Evolutionary conservation across 2,113 vertebrate species (phyloP).

Genomic region (Labeo catla): DNA sequence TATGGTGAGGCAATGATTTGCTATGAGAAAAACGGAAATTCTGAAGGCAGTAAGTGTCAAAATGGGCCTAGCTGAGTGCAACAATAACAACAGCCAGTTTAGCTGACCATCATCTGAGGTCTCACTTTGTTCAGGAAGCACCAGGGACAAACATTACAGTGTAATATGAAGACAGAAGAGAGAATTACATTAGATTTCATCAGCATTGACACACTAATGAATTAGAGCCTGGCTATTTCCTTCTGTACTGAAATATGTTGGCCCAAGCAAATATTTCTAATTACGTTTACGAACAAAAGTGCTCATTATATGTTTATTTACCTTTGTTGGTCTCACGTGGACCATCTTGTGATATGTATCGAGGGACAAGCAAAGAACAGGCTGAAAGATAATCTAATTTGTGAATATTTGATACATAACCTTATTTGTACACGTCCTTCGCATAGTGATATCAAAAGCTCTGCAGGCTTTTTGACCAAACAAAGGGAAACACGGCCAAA

Average conservation of each 20-base stretch:
- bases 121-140: slow-evolving; percentile 29
- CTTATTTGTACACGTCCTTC: neutral
- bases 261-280: neutral
- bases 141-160: slow-evolving; percentile 18
- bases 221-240: slow-evolving; percentile 50
- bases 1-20: neutral
- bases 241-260: neutral
- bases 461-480: slow-evolving; percentile 28
- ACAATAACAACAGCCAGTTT: neutral
- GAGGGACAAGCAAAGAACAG: neutral
- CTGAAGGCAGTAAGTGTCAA: neutral
- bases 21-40: neutral
- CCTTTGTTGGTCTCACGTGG: neutral
- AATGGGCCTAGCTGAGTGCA: neutral
- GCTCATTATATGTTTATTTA: neutral
- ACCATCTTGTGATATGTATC: neutral
- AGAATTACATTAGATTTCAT: slow-evolving; percentile 46
- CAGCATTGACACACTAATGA: slow-evolving; percentile 50
- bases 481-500: slow-evolving; percentile 33
- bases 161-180: slow-evolving; percentile 5
- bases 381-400: slow-evolving; percentile 13
- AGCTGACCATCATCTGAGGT: slow-evolving; percentile 2
- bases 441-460: neutral
- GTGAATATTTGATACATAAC: slow-evolving; percentile 4
- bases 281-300: neutral